These are phyloP conservation scores for Stramonita haemastoma DNA, from an alignment of 2,888 invertebrate species.

Conservation along the genomic window DNA sequence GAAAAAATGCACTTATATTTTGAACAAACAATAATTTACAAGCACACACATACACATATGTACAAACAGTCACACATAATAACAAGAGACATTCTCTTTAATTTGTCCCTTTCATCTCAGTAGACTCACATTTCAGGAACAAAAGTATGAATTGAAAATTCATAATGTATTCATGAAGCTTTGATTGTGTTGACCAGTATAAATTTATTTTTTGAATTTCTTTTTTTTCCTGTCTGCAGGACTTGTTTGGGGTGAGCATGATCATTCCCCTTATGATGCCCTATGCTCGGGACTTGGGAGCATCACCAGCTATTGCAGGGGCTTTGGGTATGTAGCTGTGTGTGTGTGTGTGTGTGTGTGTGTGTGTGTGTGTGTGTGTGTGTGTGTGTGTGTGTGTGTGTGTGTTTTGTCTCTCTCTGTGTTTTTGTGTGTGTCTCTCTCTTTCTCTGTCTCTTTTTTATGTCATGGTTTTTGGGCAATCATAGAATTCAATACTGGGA, in stretches of 20 bases:
- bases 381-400: not conserved
- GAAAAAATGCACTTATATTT: no score
- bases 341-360: not conserved
- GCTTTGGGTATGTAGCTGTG: slow-evolving; percentile 63
- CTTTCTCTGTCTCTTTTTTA: not conserved
- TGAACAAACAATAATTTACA: no score
- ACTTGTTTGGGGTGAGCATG: slow-evolving; percentile 76
- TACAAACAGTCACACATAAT: no score
- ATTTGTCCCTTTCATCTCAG: no score
- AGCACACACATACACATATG: no score
- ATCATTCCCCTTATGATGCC: slow-evolving; percentile 72
- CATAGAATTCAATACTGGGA: no score
- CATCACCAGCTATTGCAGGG: slow-evolving; percentile 72
- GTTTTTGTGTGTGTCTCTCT: not conserved
- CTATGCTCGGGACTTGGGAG: slow-evolving; percentile 71
- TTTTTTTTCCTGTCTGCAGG: slow-evolving; percentile 64
- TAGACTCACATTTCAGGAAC: no score
- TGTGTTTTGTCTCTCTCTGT: slow-evolving; percentile 17
- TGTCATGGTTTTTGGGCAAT: no score
- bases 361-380: slow-evolving; percentile 9
- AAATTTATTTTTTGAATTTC: not conserved
- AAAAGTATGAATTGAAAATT: not conserved
- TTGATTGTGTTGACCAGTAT: no score
- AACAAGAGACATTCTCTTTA: no score
- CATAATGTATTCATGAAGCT: not conserved